Conservation (phyloP, 2,888 invertebrate genomes). For the Drosophila ustulata region DNA sequence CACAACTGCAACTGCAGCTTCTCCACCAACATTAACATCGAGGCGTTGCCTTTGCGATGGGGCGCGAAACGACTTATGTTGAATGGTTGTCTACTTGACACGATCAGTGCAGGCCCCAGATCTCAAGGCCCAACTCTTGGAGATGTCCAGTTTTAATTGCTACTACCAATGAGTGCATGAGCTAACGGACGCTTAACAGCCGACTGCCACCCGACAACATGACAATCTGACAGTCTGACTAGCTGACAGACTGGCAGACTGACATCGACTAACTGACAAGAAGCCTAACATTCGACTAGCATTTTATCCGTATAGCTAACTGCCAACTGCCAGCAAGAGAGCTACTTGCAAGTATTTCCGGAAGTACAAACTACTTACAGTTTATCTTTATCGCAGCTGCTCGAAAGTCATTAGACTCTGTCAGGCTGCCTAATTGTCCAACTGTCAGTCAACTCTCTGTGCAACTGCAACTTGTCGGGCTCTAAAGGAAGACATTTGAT, state of each 20-base stretch:
- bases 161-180: conserved; percentile 67
- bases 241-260: conserved; percentile 19
- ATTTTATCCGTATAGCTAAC: conserved; percentile 41
- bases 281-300: conserved; percentile 13
- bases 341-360: conserved; percentile 71
- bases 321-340: conserved; percentile 57
- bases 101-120: conserved; percentile 64
- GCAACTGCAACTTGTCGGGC: conserved; percentile 28
- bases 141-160: conserved; percentile 72
- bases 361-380: conserved; percentile 51
- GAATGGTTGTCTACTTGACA: conserved; percentile 70
- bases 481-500: conserved; percentile 65
- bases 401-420: conserved; percentile 72
- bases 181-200: conserved; percentile 59
- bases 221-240: conserved; percentile 30
- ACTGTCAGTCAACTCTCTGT: conserved; percentile 25
- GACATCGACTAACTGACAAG: conserved; percentile 24
- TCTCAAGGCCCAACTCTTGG: conserved; percentile 29
- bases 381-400: conserved; percentile 68
- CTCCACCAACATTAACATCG: conserved; percentile 7
- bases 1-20: conserved; percentile 13
- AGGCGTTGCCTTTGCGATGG: conserved; percentile 59
- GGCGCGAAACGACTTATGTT: conserved; percentile 67
- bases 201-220: conserved; percentile 37
- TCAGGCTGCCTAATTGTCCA: conserved; percentile 44